Conservation (phyloP, 2,797 vertebrate genomes). For the Sebastes iracundus region DNA sequence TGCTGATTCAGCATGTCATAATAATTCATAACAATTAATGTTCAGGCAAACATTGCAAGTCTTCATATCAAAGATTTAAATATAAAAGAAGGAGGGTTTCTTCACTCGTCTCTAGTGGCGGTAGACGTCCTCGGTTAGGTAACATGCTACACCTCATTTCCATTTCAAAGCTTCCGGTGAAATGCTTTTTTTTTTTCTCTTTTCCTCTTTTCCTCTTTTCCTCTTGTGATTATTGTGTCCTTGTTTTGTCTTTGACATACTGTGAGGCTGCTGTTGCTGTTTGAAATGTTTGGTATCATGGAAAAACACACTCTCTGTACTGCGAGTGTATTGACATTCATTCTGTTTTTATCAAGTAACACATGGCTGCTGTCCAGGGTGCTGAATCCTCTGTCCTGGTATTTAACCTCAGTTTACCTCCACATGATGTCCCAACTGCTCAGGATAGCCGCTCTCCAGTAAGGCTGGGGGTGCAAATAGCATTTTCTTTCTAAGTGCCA, state of each 20-base stretch:
- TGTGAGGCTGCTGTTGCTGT: background rate
- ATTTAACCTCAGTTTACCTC: background rate
- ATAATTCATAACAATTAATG: background rate
- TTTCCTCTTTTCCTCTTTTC: background rate
- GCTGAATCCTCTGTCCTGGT: background rate
- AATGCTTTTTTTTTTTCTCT: background rate
- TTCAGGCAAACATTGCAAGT: background rate
- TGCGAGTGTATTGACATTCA: background rate
- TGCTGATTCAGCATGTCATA: background rate
- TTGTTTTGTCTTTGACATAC: constrained; percentile 6
- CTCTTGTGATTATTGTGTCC: background rate
- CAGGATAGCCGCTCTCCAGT: background rate
- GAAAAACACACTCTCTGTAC: background rate
- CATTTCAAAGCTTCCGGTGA: constrained; percentile 25
- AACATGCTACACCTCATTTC: background rate
- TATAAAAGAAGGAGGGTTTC: background rate
- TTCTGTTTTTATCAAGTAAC: background rate
- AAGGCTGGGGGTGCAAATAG: no score
- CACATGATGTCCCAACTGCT: background rate
- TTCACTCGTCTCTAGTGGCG: background rate
- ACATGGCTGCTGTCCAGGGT: background rate
- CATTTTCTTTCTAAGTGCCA: no score
- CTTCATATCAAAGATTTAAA: background rate
- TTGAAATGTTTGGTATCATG: background rate
- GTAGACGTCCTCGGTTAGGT: background rate